Percentiles rank a stretch among this genome's conserved stretches.
phyloP scores from a whole-genome alignment of 2,797 vertebrate species.

The Chanos chanos region DNA sequence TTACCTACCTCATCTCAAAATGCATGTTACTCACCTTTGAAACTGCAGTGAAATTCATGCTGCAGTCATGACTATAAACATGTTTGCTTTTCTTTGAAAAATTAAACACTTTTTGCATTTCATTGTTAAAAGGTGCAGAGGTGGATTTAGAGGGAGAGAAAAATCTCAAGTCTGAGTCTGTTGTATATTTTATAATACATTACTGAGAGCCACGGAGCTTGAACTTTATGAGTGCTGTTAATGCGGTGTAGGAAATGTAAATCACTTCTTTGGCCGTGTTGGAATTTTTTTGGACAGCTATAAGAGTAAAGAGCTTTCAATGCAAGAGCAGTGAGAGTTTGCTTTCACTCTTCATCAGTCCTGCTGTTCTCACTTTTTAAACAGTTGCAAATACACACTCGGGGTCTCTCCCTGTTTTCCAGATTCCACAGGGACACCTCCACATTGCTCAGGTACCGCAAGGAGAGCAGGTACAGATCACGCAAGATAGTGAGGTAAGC shows the following conservation, averaged over 20 bases:
- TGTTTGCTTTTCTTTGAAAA: too few species aligned
- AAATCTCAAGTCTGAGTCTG: slow-evolving; percentile 25
- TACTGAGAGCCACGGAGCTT: slow-evolving; percentile 43
- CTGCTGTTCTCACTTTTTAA: slow-evolving; percentile 48
- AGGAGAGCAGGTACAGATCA: slow-evolving; percentile 98
- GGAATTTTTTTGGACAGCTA: background rate
- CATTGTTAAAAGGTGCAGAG: slow-evolving; percentile 14
- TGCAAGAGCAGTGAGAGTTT: background rate
- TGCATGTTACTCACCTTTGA: too few species aligned
- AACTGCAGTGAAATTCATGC: too few species aligned
- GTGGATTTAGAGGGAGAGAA: slow-evolving; percentile 16
- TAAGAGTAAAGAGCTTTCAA: background rate
- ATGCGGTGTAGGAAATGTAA: slow-evolving; percentile 41
- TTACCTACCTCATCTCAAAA: too few species aligned
- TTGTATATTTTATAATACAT: slow-evolving; percentile 40
- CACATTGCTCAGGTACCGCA: slow-evolving; percentile 98
- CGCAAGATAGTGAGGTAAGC: slow-evolving; percentile 96
- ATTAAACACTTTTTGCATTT: too few species aligned
- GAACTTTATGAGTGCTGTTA: slow-evolving; percentile 46
- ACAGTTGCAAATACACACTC: too few species aligned
- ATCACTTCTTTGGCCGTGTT: slow-evolving; percentile 17
- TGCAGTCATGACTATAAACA: too few species aligned
- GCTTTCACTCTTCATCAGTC: background rate
- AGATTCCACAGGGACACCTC: slow-evolving; percentile 95
- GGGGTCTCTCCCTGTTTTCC: slow-evolving; percentile 54